These are phyloP conservation scores for Nylanderia fulva DNA, from an alignment of 1,140 invertebrate species.

Conservation along the genomic window DNA sequence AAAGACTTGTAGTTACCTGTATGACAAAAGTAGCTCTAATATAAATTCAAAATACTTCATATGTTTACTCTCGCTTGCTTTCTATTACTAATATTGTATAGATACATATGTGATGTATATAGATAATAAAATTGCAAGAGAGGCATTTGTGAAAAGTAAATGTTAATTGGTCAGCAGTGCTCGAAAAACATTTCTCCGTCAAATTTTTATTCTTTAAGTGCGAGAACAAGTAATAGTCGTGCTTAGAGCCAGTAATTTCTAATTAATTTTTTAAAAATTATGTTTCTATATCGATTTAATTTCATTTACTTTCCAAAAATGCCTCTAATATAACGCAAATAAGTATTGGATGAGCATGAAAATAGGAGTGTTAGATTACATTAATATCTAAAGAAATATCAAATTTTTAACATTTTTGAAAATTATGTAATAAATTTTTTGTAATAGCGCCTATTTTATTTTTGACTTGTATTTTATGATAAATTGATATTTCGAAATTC, in stretches of 20 bases:
- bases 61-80: not conserved
- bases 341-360: not conserved
- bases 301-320: not conserved
- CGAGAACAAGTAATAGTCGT: not conserved
- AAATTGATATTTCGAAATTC: slow-evolving; percentile 1
- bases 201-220: slow-evolving; percentile 32
- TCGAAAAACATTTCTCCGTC: not conserved
- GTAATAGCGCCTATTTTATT: too few species aligned
- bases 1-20: slow-evolving; percentile 18
- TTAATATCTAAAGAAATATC: slow-evolving; percentile 15
- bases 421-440: too few species aligned
- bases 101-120: slow-evolving; percentile 33
- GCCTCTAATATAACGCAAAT: not conserved
- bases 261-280: not conserved
- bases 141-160: not conserved
- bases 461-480: slow-evolving; percentile 14
- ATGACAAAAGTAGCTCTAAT: slow-evolving; percentile 8
- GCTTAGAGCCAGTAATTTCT: not conserved
- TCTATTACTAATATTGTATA: slow-evolving; percentile 22
- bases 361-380: not conserved
- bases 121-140: slow-evolving; percentile 36
- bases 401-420: slow-evolving; percentile 8
- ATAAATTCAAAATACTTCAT: slow-evolving; percentile 22
- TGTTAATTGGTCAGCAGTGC: not conserved
- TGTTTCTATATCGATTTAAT: not conserved